Evolutionary conservation across 2,888 invertebrate genomes (phyloP).

Genomic region (Apantesis nais): DNA sequence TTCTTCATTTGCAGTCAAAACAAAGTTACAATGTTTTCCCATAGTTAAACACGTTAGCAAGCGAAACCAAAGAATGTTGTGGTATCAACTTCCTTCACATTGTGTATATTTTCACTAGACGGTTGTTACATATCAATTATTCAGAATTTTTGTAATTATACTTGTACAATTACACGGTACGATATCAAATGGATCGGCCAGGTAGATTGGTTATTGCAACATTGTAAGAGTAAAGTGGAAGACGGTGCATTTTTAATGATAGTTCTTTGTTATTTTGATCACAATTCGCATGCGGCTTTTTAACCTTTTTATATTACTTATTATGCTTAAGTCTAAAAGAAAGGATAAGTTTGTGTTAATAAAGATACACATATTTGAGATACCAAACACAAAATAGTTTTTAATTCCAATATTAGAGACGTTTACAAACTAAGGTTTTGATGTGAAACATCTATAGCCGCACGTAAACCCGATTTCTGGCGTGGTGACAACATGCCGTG

Average conservation of each 20-base stretch:
- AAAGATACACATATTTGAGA: not conserved
- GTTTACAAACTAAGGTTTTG: too few relatives aligned
- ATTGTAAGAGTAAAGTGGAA: constrained; percentile 7
- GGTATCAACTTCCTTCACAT: constrained; percentile 50
- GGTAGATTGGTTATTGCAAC: constrained; percentile 11
- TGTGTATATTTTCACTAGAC: constrained; percentile 35
- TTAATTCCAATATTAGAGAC: too few relatives aligned
- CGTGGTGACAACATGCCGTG: too few relatives aligned
- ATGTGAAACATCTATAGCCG: too few relatives aligned
- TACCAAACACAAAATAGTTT: not conserved
- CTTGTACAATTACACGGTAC: constrained; percentile 18
- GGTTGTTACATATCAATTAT: constrained; percentile 25
- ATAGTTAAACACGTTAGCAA: constrained; percentile 46
- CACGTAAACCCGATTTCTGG: too few relatives aligned
- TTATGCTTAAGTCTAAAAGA: not conserved
- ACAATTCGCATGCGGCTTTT: not conserved
- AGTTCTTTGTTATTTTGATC: not conserved
- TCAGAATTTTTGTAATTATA: constrained; percentile 24
- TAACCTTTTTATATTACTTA: not conserved
- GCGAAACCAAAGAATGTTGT: constrained; percentile 45
- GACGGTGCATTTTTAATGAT: not conserved
- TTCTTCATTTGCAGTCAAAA: constrained; percentile 52
- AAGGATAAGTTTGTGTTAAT: not conserved
- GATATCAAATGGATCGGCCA: constrained; percentile 14
- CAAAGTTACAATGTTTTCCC: constrained; percentile 50